phyloP scores from a whole-genome alignment of 2,888 invertebrate species.

The Orthosia incerta region DNA sequence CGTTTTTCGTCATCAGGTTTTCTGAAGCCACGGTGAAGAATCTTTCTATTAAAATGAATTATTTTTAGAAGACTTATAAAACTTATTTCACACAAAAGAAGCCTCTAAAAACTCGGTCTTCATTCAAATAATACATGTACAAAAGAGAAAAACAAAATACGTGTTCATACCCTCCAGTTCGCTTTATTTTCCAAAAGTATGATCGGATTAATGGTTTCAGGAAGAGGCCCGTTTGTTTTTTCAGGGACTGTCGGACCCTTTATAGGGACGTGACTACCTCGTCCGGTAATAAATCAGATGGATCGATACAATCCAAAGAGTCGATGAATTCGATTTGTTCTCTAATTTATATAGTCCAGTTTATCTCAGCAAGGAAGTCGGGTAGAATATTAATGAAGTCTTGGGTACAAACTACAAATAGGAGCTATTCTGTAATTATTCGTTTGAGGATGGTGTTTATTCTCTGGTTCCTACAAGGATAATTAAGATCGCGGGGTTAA shows the following conservation, averaged over 20 bases:
- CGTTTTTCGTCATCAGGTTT: no score
- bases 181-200: conserved; percentile 32
- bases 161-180: background rate
- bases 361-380: conserved; percentile 20
- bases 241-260: conserved; percentile 24
- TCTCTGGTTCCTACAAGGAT: no score
- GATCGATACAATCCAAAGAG: conserved; percentile 49
- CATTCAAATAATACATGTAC: background rate
- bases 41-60: background rate
- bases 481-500: no score
- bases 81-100: no score
- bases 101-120: background rate
- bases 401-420: conserved; percentile 14
- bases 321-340: conserved; percentile 49
- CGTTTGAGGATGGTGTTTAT: conserved; percentile 4
- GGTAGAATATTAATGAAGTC: conserved; percentile 39
- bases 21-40: background rate
- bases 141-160: background rate
- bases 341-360: conserved; percentile 41
- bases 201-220: conserved; percentile 47
- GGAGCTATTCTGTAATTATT: background rate
- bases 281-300: conserved; percentile 45
- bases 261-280: conserved; percentile 45
- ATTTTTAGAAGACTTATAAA: background rate
- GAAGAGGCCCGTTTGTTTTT: conserved; percentile 38